phyloP scores from a whole-genome alignment of 2,113 vertebrate genomes.

The Oreochromis niloticus region DNA sequence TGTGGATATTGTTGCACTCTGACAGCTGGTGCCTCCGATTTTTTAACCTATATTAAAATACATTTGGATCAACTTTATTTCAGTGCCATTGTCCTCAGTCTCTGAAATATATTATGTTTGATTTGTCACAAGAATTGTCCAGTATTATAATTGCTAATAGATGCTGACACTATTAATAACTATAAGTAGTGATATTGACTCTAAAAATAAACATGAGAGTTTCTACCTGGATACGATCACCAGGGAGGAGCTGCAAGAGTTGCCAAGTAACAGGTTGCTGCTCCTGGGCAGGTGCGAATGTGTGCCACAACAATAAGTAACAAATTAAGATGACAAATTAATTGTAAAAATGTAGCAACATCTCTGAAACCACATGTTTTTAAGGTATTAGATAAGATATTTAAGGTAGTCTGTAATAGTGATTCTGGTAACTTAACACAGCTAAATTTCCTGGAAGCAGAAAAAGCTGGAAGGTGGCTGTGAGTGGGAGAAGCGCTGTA shows the following conservation, averaged over 20 bases:
- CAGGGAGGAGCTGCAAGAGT: background rate
- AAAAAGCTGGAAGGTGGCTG: background rate
- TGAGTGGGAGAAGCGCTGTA: background rate
- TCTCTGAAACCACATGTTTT: background rate
- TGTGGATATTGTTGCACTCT: background rate
- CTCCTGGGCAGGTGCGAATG: background rate
- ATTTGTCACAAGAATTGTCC: background rate
- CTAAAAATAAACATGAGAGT: background rate
- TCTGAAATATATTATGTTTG: background rate
- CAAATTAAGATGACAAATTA: background rate
- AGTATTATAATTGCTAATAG: background rate
- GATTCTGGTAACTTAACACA: background rate
- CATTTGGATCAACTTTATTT: background rate
- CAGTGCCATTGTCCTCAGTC: accelerated
- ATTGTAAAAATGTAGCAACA: background rate
- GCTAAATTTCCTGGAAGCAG: background rate
- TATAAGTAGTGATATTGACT: background rate
- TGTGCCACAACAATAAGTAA: accelerated
- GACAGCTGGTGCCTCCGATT: background rate
- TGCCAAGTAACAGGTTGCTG: background rate
- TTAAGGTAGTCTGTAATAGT: background rate
- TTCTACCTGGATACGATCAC: background rate
- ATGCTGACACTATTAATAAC: background rate
- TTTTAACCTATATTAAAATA: background rate
- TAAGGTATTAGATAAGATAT: background rate